Base-by-base conservation (phyloP, 1,140 invertebrate species). In the Drosophila athabasca region DNA sequence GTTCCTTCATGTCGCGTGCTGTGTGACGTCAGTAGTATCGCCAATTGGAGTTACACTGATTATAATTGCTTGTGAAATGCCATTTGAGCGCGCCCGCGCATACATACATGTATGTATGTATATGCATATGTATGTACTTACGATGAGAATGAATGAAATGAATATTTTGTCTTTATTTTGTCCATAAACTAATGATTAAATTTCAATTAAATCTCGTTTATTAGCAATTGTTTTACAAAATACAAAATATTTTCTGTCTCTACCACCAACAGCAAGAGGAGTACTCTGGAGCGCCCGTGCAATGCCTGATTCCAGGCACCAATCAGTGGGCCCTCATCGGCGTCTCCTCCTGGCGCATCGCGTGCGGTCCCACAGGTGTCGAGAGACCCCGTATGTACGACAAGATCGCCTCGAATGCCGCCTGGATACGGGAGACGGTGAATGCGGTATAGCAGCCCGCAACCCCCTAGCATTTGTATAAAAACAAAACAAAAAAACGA, bases 201-300 rank as follows among this genome's bases (percentile, higher is more conserved):
- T 19, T 19, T 19, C 17, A 26, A 4, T 26, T 6, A 26, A 26
- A 6, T 26, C 24, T 26, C 24, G 0, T 26, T 26, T 26, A 1
- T 26, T 26, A 26, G 4, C 24, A 26, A 5, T 5, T 26, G 24
- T 5, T 26, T 26, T 26, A 26, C 24, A 26, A 26, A 26, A 26
- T 26, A 26, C 24, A 5, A 26, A 26, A 26, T 15, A 1, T 66
- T 49, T 66, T 29, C 6, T 17, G 15, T 45, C 6, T n/a, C 15
- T 2, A 50, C 17, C 57, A 13, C 17, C 0, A 19, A 19, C 78
- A 97, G 96, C 96, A 96, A 90, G 96, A 97, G 92, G 96, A 97
- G 92, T 94, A 96, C 76, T 96, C 96, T n/a, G 96, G 96, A 7
- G 96, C 95, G 93, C 95, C 96, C 5, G 95, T 97, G 93, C 93